Base-by-base conservation (phyloP, 2,113 vertebrate genomes). In the Petromus typicus region DNA sequence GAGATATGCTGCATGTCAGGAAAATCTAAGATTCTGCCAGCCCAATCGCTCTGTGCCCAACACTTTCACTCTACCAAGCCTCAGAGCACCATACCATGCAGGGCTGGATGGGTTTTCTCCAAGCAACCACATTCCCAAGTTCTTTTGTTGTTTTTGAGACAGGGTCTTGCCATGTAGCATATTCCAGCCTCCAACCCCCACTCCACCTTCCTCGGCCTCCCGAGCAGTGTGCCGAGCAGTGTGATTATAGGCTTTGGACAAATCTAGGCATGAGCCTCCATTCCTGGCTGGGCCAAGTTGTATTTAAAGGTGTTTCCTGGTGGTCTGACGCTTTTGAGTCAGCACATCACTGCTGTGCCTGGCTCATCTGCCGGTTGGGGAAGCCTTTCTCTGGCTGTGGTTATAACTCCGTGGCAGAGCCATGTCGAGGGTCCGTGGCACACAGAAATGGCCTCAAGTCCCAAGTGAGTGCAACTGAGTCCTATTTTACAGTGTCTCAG, bases 401-500 rank as follows among this genome's bases (percentile, higher is more conserved):
- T n/a, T 67, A n/a, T 67, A 67, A 67, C 66, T n/a, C 66, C 40
- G 69, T 20, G 69, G 37, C 40, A 71, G 69, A 43, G 5, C 59
- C 59, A 27, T 93, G 73, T 95, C 34, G 66, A 45, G 79, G 54
- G 43, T 89, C 27, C 63, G 88, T 86, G 73, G 37, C 79, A 93
- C 59, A 86, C 18, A 69, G 64, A 67, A 71, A 86, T 43, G 40
- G 45, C 66, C 43, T 71, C 69, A 57, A 56, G 48, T 75, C n/a
- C 69, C 57, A 78, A 43, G 43, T 37, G 23, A 90, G 13, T 56
- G 30, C 92, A 56, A 66, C 89, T 8, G 6, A 63, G 34, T 61
- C 84, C 57, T 94, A 90, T 93, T 86, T 90, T 43, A 80, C 66
- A 90, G 54, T 25, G 48, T 92, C 76, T 67, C 43, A 20, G 32